Base-by-base conservation (phyloP, 2,888 invertebrate genomes). In the Eupithecia pulchellata region DNA sequence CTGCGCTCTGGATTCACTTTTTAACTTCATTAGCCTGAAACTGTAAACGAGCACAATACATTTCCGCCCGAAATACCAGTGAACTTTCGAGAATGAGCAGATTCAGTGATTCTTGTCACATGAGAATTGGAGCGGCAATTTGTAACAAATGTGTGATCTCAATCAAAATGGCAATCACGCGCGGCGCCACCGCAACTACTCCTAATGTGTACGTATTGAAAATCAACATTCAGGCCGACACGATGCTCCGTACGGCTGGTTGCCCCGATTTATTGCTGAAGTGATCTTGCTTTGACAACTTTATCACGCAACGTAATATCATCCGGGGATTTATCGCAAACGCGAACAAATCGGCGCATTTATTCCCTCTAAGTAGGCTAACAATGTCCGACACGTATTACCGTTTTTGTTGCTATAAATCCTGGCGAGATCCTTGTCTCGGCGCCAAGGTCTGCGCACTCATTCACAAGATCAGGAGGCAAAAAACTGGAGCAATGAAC, bases 401-500 rank as follows among this genome's bases (percentile, higher is more conserved):
- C 75, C 77, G 85, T 89, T 91, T 89, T 87, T 88, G 84, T 81
- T 76, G 80, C 79, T 75, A 88, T 88, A 91, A 90, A 91, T 89
- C 87, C 87, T 84, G 84, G 72, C 81, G 81, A 89, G 86, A 89
- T 88, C 87, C 87, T 87, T 86, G 86, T 86, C 86, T 86, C 81
- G 80, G 82, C 83, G 82, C 87, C 88, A 89, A 90, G 88, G 89
- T 89, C 89, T 87, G 88, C 86, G 87, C 87, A 88, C 90, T 91
- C 91, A 91, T 92, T 91, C 91, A 91, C 88, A 87, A 91, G 92
- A 91, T 90, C 88, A 89, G 89, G 86, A 87, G 84, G 88, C 87
- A 92, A 92, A 92, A 92, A 93, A 93, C 87, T 93, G 82, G 93
- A 92, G 92, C 93, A 91, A 92, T 90, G 92, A 92, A 93, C 93